Evolutionary conservation across 2,888 invertebrate species (phyloP), one percentile per base, ranked within the genome.

Genomic region (Caenorhabditis doughertyi): DNA sequence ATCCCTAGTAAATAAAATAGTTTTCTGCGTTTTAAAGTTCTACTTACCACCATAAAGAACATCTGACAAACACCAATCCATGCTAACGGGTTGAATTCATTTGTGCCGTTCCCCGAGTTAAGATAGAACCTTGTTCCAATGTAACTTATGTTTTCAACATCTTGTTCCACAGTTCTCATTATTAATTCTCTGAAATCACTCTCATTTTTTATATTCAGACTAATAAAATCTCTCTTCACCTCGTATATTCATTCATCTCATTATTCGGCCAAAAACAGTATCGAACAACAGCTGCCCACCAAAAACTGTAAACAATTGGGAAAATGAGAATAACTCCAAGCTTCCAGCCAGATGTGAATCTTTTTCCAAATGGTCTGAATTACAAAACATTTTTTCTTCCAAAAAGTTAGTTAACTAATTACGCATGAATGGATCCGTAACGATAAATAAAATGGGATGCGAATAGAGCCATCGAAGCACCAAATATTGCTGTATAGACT

Each of bases 361-460:
- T 55, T 11, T 44, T 47, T 2, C 58, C 39, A 27, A 74, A 74
- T 2, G 58, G 25, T n/a, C 68, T 68, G 21, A 29, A 68, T 29
- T 3, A 18, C 3, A n/a, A 16, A 4, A 11, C 3, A 29, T 32
- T 27, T 32, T 3, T 27, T 18, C 1, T 18, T n/a, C 5, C 7
- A 49, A 35, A 23, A 25, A 39, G 23, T 39, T 1, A n/a, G 5
- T 7, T 18, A 51, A 25, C 53, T 53, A 7, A 68, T n/a, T n/a
- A n/a, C 71, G 16, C 27, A 35, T 71, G 25, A 49, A 60, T 71
- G 4, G 58, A 56, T 7, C 74, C 58, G 25, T 29, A 74, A 25
- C 74, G 44, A 58, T 74, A 74, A 11, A 64, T 25, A 16, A 74
- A 74, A 25, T 74, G 74, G n/a, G 56, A 44, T n/a, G 65, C 74